Conservation (phyloP, 2,113 vertebrate genomes). For the Trachemys scripta region DNA sequence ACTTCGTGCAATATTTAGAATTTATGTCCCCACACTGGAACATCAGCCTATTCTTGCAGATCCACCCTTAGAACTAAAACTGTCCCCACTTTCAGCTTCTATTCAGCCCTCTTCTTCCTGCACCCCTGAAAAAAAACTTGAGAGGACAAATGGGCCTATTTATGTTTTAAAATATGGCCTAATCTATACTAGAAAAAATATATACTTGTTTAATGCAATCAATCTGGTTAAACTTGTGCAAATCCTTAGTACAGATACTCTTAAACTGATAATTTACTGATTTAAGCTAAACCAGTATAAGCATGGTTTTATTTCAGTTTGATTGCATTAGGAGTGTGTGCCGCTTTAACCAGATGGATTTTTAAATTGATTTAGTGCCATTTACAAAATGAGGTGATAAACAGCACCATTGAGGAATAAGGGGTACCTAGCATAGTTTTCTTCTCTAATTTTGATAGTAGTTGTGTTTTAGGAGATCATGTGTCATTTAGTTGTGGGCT, state of each 20-base stretch:
- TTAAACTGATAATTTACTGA: background rate
- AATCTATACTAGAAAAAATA: background rate
- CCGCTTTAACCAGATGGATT: background rate
- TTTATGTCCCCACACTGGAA: background rate
- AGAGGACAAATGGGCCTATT: background rate
- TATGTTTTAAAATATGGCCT: background rate
- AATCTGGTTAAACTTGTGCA: background rate
- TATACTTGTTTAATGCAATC: too few species aligned
- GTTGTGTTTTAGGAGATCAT: background rate
- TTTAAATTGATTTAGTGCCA: background rate
- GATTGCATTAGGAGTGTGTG: background rate
- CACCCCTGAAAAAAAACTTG: background rate
- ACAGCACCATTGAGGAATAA: background rate
- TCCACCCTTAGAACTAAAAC: rapidly evolving
- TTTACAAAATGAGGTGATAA: background rate
- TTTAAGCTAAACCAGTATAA: background rate
- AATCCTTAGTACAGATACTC: background rate
- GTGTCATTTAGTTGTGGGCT: background rate
- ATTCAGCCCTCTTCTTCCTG: background rate
- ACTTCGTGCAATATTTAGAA: background rate
- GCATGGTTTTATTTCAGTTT: background rate
- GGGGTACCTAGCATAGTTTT: background rate
- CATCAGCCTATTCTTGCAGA: background rate
- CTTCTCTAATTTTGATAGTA: background rate
- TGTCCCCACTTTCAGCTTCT: background rate